Base-by-base conservation (phyloP, 2,797 vertebrate species). In the Sorex maritimensis region DNA sequence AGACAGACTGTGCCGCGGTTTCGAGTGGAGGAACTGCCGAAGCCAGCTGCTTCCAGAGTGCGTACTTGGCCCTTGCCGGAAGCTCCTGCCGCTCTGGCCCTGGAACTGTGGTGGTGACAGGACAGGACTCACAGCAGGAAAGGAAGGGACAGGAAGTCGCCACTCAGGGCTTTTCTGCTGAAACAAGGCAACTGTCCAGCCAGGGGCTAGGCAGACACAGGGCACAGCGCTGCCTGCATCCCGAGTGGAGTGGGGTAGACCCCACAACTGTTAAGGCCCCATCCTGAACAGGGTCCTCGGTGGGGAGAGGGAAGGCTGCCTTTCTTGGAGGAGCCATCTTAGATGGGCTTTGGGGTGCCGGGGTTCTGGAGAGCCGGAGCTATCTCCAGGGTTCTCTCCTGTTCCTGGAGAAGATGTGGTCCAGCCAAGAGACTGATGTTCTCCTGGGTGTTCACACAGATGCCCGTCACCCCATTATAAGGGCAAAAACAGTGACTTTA, bases 11-110 rank as follows among this genome's bases (percentile, higher is more conserved):
- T 63, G 2, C 7, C 26, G 77, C 6, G 9, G 34, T 8, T 65
- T 88, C 34, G 0, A 0, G 41, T 1, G 6, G 52, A 30, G 61
- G 28, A 52, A 14, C 46, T 1, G 0, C 21, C 8, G 21, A 41
- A 78, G 46, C 19, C 6, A 2, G 3, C 58, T 15, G 3, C 52
- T 44, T 30, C 24, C 34, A 26, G 52, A 75, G 10, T 58, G 10
- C 5, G 41, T 77, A 63, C 14, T 41, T 0, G 19, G 3, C n/a
- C 28, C 79, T 90, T 30, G 71, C 46, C 68, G 41, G 12, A 84
- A 88, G 17, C 28, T 30, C 28, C 21, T 88, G 9, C 49, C 69
- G 46, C 58, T 58, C 58, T 46, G 52, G 44, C 19, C 55, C 3
- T 49, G 38, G 30, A 8, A 5, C 73, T 71, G 23, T 44, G 30